Evolutionary conservation across 2,888 invertebrate species (phyloP).

Genomic region (Monopis laevigella): DNA sequence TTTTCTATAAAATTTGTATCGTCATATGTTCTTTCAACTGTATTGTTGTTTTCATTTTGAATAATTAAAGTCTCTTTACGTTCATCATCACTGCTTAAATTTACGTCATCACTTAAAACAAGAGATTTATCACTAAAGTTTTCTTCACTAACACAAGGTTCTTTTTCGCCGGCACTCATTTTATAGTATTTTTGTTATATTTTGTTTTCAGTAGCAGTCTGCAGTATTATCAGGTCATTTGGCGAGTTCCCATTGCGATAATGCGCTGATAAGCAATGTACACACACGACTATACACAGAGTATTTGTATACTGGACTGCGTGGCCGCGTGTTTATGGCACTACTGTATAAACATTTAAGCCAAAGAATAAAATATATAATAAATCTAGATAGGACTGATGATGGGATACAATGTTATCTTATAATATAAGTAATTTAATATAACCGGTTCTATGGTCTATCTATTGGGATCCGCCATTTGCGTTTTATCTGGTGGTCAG

Average conservation of each 20-base stretch:
- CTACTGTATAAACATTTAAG: conserved; percentile 35
- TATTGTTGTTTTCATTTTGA: conserved; percentile 15
- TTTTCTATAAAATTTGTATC: no score
- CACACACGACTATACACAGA: conserved; percentile 3
- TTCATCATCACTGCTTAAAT: conserved; percentile 10
- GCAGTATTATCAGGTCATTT: background rate
- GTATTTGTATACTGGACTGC: conserved; percentile 5
- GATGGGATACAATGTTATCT: no score
- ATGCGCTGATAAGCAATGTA: conserved; percentile 10
- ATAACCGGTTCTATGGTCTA: no score
- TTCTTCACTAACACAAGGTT: conserved; percentile 14
- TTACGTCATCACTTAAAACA: conserved; percentile 18
- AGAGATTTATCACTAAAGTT: conserved; percentile 14
- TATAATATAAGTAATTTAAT: no score
- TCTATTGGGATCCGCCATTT: no score
- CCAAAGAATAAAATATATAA: no score
- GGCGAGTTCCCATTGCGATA: background rate
- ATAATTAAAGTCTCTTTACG: conserved; percentile 11
- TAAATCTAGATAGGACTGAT: no score
- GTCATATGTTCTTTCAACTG: no score
- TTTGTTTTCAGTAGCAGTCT: conserved; percentile 4
- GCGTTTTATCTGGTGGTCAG: no score
- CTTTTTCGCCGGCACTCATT: conserved; percentile 42
- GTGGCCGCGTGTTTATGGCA: background rate
- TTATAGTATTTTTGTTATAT: conserved; percentile 18